A percentile compares a stretch with the other conserved stretches of the same genome.
Evolutionary conservation across 2,113 vertebrate genomes (phyloP).

Genomic region (Motacilla tschutschensis): DNA sequence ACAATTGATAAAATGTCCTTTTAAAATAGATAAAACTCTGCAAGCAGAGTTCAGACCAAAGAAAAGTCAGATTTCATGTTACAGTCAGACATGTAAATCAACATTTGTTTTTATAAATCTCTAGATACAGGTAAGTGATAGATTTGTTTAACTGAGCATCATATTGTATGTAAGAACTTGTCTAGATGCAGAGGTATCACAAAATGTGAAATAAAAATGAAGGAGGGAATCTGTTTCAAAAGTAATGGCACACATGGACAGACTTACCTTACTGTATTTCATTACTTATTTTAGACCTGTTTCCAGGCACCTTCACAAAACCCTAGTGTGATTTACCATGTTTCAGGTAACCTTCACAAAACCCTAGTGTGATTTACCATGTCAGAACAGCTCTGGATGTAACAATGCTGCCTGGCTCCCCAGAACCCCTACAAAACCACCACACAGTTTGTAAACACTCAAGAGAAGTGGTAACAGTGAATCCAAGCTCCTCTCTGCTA

Average conservation of each 20-base stretch:
- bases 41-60: not conserved
- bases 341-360: too few species aligned
- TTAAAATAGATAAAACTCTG: not conserved
- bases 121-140: not conserved
- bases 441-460: not conserved
- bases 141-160: not conserved
- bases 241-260: not conserved
- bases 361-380: not conserved
- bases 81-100: not conserved
- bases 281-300: not conserved
- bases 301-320: not conserved
- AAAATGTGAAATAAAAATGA: not conserved
- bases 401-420: not conserved
- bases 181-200: not conserved
- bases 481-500: fast-evolving
- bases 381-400: not conserved
- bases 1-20: not conserved
- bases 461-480: not conserved
- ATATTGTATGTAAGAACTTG: not conserved
- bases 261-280: not conserved
- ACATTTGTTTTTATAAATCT: not conserved
- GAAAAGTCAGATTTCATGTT: not conserved
- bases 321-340: not conserved
- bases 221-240: not conserved
- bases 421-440: not conserved